These are phyloP conservation scores for Anoplius nigerrimus DNA, from an alignment of 2,888 invertebrate genomes.

Conservation along the genomic window DNA sequence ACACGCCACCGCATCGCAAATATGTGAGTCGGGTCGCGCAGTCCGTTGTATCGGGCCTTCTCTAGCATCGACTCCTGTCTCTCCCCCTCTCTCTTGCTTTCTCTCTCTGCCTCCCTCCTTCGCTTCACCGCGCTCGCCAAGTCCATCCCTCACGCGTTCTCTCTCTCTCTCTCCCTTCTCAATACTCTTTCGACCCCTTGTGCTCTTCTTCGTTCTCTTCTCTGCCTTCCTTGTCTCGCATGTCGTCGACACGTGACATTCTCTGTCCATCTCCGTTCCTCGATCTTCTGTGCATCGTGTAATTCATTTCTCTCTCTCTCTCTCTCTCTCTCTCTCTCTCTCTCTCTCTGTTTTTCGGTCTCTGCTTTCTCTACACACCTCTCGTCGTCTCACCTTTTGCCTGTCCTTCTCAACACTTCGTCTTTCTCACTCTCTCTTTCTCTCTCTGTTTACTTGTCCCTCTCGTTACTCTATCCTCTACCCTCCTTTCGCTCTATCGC, in stretches of 20 bases:
- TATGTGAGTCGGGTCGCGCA: conserved; percentile 36
- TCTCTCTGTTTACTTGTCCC: not conserved
- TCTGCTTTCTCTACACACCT: no score
- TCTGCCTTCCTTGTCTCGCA: no score
- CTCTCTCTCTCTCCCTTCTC: not conserved
- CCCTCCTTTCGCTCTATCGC: no score
- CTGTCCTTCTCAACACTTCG: no score
- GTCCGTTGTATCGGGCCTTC: conserved; percentile 8
- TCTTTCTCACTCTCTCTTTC: not conserved
- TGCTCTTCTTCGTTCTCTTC: no score
- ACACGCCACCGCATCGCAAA: conserved; percentile 49
- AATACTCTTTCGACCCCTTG: no score
- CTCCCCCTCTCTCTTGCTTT: not conserved
- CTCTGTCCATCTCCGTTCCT: not conserved
- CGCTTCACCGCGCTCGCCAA: conserved; percentile 3
- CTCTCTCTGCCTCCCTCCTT: not conserved
- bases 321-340: conserved; percentile 7
- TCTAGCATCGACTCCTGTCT: conserved; percentile 1
- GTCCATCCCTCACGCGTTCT: not conserved
- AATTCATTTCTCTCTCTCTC: no score
- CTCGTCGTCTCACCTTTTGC: no score
- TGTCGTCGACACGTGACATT: not conserved
- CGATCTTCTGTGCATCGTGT: not conserved
- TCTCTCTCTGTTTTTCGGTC: not conserved
- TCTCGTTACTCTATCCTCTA: not conserved